Evolutionary conservation across 1,140 invertebrate species (phyloP).

Genomic region (Magallana angulata): DNA sequence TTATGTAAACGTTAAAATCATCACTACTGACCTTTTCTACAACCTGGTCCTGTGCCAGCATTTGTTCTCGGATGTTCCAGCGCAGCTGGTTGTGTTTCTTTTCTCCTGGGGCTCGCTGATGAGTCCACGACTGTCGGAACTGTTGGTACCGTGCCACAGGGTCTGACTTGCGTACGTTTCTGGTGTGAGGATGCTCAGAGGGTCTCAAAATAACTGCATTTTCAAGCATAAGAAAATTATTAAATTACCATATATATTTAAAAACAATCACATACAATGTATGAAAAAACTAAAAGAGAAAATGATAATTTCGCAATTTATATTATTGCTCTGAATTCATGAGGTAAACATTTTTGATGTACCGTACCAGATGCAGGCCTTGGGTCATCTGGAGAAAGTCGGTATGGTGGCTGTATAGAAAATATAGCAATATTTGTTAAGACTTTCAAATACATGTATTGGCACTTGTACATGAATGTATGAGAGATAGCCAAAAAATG

Average conservation of each 20-base stretch:
- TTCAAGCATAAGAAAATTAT: neutral
- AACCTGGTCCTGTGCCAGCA: conserved; percentile 74
- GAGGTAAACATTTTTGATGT: neutral
- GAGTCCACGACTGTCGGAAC: conserved; percentile 72
- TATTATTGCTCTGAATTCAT: neutral
- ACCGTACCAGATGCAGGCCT: conserved; percentile 66
- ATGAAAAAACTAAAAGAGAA: neutral
- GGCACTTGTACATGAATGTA: no score
- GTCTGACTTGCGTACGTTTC: conserved; percentile 71
- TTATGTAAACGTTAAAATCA: no score
- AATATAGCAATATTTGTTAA: no score
- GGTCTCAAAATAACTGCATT: conserved; percentile 63
- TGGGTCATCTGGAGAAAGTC: conserved; percentile 68
- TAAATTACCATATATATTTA: neutral
- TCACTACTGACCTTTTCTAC: conserved; percentile 47
- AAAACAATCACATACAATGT: neutral
- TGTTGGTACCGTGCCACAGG: conserved; percentile 74
- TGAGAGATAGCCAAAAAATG: no score
- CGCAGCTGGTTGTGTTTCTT: conserved; percentile 75
- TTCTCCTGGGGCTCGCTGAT: conserved; percentile 73
- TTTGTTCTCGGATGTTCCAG: conserved; percentile 77
- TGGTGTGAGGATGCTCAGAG: conserved; percentile 68
- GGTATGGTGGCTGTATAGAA: conserved; percentile 64
- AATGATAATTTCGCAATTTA: neutral
- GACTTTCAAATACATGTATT: neutral